Percentiles rank a stretch among this genome's conserved stretches.
Evolutionary conservation across 2,797 vertebrate species (phyloP).

Genomic region (Brachyalestes nurse): DNA sequence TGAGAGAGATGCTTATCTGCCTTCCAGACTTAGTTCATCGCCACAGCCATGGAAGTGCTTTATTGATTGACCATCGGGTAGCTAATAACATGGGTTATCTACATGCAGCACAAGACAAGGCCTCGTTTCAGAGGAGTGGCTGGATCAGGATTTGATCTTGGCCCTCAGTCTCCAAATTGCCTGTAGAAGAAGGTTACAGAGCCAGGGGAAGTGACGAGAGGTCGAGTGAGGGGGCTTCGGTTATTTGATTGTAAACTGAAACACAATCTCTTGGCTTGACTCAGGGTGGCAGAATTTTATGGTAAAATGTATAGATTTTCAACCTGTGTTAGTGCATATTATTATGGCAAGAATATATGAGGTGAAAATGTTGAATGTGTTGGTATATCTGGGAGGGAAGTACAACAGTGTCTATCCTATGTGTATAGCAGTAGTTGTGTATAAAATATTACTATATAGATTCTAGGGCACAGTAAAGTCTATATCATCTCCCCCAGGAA

Average conservation of each 20-base stretch:
- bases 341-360: too few relatives aligned
- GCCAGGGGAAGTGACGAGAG: conserved; percentile 31
- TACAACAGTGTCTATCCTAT: not conserved
- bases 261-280: too few relatives aligned
- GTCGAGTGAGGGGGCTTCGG: conserved; percentile 5
- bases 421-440: not conserved
- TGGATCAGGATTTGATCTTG: conserved; percentile 80
- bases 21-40: conserved; percentile 78
- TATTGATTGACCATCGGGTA: conserved; percentile 86
- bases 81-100: conserved; percentile 88
- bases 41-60: conserved; percentile 75
- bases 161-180: conserved; percentile 62
- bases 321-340: not conserved
- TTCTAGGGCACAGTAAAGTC: too few relatives aligned
- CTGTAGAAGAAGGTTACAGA: conserved; percentile 53
- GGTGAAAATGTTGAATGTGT: not conserved
- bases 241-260: not conserved
- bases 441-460: not conserved
- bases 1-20: conserved; percentile 82
- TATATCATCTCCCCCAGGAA: too few relatives aligned
- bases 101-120: conserved; percentile 80
- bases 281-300: not conserved
- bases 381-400: not conserved
- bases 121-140: conserved; percentile 71
- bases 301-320: not conserved